Evolutionary conservation across 2,888 invertebrate species (phyloP), one percentile per base, ranked within the genome.

Genomic region (Polydrusus tereticollis): DNA sequence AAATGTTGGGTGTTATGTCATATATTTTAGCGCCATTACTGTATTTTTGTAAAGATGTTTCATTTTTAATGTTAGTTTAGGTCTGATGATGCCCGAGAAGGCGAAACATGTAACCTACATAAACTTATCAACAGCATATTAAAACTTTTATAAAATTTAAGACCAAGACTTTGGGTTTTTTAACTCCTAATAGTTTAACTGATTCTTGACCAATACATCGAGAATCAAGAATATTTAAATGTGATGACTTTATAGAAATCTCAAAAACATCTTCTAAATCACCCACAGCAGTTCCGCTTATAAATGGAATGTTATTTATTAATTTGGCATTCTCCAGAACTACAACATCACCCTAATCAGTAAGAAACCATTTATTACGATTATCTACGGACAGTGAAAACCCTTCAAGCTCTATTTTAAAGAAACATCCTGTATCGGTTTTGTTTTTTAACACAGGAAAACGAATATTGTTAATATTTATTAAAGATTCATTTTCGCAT

Each of bases 301-400:
- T 65, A 41, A 52, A 29, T 41, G 14, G 10, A 21, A 4, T 18
- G 29, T 8, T 43, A 57, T 23, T 45, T 26, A 73, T 58, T 18
- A 57, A 20, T 58, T 62, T 52, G 47, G 16, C 65, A 76, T 74
- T 45, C 36, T 63, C 26, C 69, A 76, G 66, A 38, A 38, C 38
- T 38, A 74, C 65, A 72, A 76, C 52, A 18, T 72, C 29, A 66
- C 52, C 62, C 7, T 64, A n/a, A 33, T 74, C 20, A 36, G 75
- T 71, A 20, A 77, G 58, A 69, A 77, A 77, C 77, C 76, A 76
- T 65, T 76, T 73, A 66, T 76, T 47, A 33, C 43, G 12, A 33
- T 47, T 38, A 38, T 75, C 55, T 16, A 36, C 16, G 38, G 43
- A n/a, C 8, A 75, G 45, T 21, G 55, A n/a, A 69, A 73, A 69